Evolutionary conservation across 2,888 invertebrate species (phyloP), one percentile per base, ranked within the genome.

Genomic region (Epinotia ramella): DNA sequence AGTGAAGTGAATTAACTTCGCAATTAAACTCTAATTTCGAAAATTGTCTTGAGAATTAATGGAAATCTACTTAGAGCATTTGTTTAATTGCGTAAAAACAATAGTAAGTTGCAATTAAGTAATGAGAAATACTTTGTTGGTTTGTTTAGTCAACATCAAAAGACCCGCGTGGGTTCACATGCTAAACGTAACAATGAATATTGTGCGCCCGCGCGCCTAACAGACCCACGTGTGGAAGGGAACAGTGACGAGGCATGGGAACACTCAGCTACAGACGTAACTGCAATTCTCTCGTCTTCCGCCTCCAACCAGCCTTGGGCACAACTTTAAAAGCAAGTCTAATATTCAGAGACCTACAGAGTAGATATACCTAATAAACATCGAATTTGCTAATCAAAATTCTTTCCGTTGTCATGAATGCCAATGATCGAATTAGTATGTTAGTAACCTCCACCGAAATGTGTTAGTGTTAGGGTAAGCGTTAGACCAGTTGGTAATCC

Each of bases 91-190:
- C 85, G 85, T 83, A 84, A 84, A 89, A 88, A 94, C 93, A 93
- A 94, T 93, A 86, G 93, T 85, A 80, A 83, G 82, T 83, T 79
- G 87, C 89, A 93, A 92, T 93, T 93, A 92, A 90, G 89, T 91
- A 92, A 93, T 93, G 93, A 87, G 92, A 93, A 92, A 88, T 87
- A 82, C 24, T 28, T 28, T 0, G 85, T 83, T 84, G 84, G 85
- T 84, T 85, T 81, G 87, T 86, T 89, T 88, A 88, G 88, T 88
- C 89, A 89, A 88, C 89, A 88, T 88, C 87, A 89, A 84, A 84
- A 82, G 86, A 86, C 82, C 88, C 87, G 88, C 83, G 81, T 79
- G 81, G 77, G 86, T 91, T 92, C 92, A 86, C 91, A 90, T 87
- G 86, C 44, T 73, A 53, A 77, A 79, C 63, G 76, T 80, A 79